Conservation (phyloP, 2,888 invertebrate species). For the Spodoptera exigua region DNA sequence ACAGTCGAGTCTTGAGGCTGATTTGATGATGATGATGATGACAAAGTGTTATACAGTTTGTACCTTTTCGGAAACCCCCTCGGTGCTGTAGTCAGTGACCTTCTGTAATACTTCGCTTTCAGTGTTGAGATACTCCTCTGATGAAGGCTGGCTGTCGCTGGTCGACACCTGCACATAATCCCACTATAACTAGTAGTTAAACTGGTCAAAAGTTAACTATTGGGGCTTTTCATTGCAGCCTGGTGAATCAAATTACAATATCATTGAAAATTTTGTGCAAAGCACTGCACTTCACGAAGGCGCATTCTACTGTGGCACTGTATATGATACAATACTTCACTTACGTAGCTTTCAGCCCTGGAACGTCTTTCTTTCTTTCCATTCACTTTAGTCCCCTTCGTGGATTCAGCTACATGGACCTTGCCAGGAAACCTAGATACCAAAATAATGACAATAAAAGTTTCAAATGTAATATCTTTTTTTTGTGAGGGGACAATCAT, state of each 20-base stretch:
- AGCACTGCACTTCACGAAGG: too few relatives aligned
- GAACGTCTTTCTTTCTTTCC: conserved; percentile 9
- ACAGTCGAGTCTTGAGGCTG: too few relatives aligned
- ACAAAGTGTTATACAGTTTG: too few relatives aligned
- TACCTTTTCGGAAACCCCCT: conserved; percentile 69
- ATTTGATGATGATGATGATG: too few relatives aligned
- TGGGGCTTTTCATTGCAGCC: too few relatives aligned
- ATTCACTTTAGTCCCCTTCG: conserved; percentile 1
- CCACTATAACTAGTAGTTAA: conserved; percentile 21
- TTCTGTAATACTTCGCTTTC: conserved; percentile 82
- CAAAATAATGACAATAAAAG: neutral
- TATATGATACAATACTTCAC: conserved; percentile 6
- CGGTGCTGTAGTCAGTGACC: conserved; percentile 78
- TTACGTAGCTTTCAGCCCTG: conserved; percentile 19
- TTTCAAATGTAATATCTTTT: too few relatives aligned
- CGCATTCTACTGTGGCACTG: too few relatives aligned
- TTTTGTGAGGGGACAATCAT: too few relatives aligned
- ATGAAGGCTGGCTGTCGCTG: conserved; percentile 28
- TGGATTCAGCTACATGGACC: conserved; percentile 62
- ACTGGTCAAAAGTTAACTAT: too few relatives aligned
- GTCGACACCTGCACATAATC: conserved; percentile 53
- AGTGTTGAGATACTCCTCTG: conserved; percentile 62
- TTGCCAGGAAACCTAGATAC: conserved; percentile 80
- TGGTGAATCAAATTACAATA: conserved; percentile 8
- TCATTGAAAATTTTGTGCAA: too few relatives aligned